phyloP scores from a whole-genome alignment of 1,140 invertebrate genomes.

The Hypsibius dujardini region DNA sequence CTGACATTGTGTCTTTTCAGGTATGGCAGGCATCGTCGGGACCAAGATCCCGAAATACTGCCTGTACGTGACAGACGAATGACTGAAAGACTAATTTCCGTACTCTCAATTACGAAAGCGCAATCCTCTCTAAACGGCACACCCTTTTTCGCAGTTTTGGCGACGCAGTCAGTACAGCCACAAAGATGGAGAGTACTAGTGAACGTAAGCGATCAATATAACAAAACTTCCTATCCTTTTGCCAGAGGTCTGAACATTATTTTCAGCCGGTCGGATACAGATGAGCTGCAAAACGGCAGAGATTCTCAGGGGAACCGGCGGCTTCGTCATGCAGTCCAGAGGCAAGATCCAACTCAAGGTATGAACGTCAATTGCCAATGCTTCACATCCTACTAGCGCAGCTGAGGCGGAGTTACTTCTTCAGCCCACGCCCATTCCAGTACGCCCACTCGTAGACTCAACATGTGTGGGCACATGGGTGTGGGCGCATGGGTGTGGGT shows the following conservation, averaged over 20 bases:
- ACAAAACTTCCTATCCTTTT: not conserved
- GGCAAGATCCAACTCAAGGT: constrained; percentile 26
- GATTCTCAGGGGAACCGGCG: constrained; percentile 20
- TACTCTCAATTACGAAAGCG: not conserved
- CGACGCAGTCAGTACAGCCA: constrained; percentile 40
- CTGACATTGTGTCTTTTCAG: not conserved
- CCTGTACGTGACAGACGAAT: constrained; percentile 27
- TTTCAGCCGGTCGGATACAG: constrained; percentile 25
- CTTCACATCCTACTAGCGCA: not conserved
- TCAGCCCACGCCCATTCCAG: not conserved
- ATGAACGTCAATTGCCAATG: not conserved
- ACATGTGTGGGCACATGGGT: not conserved
- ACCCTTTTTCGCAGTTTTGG: constrained; percentile 36
- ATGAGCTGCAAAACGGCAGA: constrained; percentile 24
- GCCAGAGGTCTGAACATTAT: constrained; percentile 2
- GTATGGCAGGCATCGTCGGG: constrained; percentile 41
- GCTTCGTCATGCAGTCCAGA: constrained; percentile 21
- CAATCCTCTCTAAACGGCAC: not conserved
- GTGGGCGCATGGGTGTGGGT: too few species aligned
- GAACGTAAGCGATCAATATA: constrained; percentile 30
- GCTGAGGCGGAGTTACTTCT: not conserved
- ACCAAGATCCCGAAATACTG: constrained; percentile 49
- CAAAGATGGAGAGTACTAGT: constrained; percentile 39
- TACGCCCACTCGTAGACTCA: not conserved
- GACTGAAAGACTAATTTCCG: not conserved